Conservation (phyloP, 2,888 invertebrate species). For the Pyrrhia umbra region DNA sequence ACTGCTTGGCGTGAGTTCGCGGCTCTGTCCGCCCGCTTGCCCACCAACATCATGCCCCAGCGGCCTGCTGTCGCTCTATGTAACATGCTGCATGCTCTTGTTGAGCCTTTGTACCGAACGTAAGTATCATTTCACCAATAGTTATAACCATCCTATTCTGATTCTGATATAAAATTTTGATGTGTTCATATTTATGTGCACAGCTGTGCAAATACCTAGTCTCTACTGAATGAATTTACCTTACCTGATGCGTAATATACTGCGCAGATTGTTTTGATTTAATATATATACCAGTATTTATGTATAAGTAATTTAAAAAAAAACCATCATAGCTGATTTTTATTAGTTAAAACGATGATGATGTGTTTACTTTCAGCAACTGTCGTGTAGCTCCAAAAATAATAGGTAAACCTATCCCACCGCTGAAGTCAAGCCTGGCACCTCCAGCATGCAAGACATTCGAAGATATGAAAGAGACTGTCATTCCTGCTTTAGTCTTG, state of each 20-base stretch:
- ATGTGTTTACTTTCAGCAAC: slow-evolving; percentile 86
- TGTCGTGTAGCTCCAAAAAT: slow-evolving; percentile 94
- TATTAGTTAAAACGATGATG: too few relatives aligned
- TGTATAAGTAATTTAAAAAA: too few relatives aligned
- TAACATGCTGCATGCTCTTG: slow-evolving; percentile 94
- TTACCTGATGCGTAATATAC: too few relatives aligned
- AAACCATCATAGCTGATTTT: too few relatives aligned
- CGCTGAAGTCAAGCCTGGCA: slow-evolving; percentile 90
- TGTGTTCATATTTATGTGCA: not conserved
- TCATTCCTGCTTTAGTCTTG: slow-evolving; percentile 95
- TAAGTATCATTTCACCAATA: slow-evolving; percentile 72
- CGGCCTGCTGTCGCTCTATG: slow-evolving; percentile 95
- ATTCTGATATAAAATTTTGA: not conserved
- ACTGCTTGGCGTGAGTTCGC: slow-evolving; percentile 98
- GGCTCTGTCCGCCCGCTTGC: slow-evolving; percentile 94
- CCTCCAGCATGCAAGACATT: slow-evolving; percentile 92
- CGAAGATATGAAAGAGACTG: slow-evolving; percentile 93
- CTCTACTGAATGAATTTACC: not conserved
- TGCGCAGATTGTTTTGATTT: too few relatives aligned
- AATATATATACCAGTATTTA: too few relatives aligned
- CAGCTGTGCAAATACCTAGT: slow-evolving; percentile 23
- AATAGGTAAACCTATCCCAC: slow-evolving; percentile 89
- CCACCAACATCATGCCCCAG: slow-evolving; percentile 94
- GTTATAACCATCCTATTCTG: not conserved
- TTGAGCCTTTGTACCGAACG: slow-evolving; percentile 96